These are phyloP conservation scores for Phodopus roborovskii DNA, from an alignment of 2,113 vertebrate species.

Conservation along the genomic window DNA sequence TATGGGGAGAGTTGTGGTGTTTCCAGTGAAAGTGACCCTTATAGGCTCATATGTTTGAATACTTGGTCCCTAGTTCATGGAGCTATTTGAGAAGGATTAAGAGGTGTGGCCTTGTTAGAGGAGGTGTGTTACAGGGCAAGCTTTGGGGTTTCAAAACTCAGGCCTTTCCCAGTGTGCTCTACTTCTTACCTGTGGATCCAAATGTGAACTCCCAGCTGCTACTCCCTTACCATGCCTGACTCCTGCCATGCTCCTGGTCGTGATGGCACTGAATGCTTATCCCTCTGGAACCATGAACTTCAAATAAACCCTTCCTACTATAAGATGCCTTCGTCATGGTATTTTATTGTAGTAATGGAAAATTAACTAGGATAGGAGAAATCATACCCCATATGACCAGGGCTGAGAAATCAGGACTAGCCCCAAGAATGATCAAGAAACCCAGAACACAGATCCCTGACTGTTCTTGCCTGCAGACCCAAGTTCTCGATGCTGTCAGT, in stretches of 20 bases:
- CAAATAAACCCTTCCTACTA: background rate
- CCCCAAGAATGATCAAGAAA: background rate
- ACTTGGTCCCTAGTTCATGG: background rate
- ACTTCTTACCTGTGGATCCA: background rate
- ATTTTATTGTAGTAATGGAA: background rate
- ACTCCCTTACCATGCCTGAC: background rate
- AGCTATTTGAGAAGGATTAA: background rate
- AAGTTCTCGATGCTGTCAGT: background rate
- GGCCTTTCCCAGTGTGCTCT: background rate
- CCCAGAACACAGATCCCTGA: rapidly evolving
- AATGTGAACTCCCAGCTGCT: background rate
- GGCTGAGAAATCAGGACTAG: background rate
- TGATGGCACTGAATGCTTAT: too few species aligned
- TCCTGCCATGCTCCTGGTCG: background rate
- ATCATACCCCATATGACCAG: background rate
- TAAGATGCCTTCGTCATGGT: background rate
- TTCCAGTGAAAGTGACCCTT: background rate
- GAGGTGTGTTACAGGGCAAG: background rate
- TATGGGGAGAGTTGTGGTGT: background rate
- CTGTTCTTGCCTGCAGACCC: rapidly evolving
- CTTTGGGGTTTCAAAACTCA: background rate
- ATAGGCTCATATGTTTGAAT: background rate
- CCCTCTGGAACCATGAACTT: background rate
- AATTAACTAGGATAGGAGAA: too few species aligned
- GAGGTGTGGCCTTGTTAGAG: background rate